Base-by-base conservation (phyloP, 2,888 invertebrate genomes). In the Chymomyza procnemis region DNA sequence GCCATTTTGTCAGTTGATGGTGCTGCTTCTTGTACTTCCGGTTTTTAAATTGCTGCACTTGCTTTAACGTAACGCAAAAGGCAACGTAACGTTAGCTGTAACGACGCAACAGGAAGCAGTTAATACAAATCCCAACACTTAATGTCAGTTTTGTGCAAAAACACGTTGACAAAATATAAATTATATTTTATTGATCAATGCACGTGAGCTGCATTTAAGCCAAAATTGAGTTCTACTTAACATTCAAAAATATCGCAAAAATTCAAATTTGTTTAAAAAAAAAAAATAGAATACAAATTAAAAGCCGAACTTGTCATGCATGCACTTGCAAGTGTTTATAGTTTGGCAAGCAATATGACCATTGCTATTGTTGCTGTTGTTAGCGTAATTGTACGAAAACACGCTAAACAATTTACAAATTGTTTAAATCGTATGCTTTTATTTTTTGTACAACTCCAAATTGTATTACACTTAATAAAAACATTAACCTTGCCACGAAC, bases 1-100 rank as follows among this genome's bases (percentile, higher is more conserved):
- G 81, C 81, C 81, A 81, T 81, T 70, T 77, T 71, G 72, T 52
- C 67, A 67, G 72, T 74, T 72, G 21, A 69, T 70, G 12, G 58
- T 64, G 64, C 60, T 61, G 30, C 34, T 41, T 12, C 34, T 41
- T 41, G 34, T 1, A 41, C 34, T 41, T 41, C 34, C 34, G 34
- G 34, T 41, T 26, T 26, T 26, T 26, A 26, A 6, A 26, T 6
- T 26, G 26, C 26, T 26, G 26, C 26, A 26, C 26, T 26, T 26
- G 26, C 0, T 4, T 5, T 26, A 26, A 26, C 0, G 26, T 8
- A 26, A 8, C 26, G 34, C 12, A 9, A 41, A 50, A 18, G 1
- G 16, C 50, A 50, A 50, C 19, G 50, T 2, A 16, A 50, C n/a
- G 18, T 50, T 71, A 75, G 68, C 61, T 50, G 55, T 75, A 66